Percentiles rank a stretch among this genome's conserved stretches.
These are phyloP conservation scores for Atethmia centrago DNA, from an alignment of 2,888 invertebrate species.

Conservation along the genomic window DNA sequence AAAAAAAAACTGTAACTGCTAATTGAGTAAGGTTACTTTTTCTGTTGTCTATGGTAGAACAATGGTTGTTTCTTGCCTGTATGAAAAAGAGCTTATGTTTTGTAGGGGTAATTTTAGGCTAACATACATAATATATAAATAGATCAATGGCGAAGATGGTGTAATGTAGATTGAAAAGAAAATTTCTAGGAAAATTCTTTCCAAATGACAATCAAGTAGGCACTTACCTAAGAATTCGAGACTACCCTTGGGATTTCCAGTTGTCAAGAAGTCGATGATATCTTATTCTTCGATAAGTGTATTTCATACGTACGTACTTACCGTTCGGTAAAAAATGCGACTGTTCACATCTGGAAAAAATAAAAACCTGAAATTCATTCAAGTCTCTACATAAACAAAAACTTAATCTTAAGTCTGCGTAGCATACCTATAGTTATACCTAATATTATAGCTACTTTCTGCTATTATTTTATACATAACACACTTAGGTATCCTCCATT, in stretches of 20 bases:
- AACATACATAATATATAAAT: background rate
- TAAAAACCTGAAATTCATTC: background rate
- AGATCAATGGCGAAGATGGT: too few relatives aligned
- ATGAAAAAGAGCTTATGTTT: background rate
- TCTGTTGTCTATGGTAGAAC: constrained; percentile 18
- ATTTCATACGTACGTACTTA: background rate
- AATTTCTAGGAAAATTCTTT: background rate
- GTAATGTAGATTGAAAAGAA: too few relatives aligned
- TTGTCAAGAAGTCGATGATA: background rate
- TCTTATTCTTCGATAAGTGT: background rate
- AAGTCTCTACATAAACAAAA: too few relatives aligned
- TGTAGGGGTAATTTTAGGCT: background rate
- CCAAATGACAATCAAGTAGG: background rate
- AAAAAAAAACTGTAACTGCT: constrained; percentile 18
- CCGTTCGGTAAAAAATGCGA: background rate
- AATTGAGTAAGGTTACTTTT: constrained; percentile 30
- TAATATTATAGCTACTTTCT: background rate
- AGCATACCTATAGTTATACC: background rate
- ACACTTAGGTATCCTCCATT: background rate
- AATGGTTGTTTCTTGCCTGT: background rate
- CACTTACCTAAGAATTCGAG: too few relatives aligned
- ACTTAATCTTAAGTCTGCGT: background rate
- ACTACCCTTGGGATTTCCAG: background rate
- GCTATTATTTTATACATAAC: constrained; percentile 9
- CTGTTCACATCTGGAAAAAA: too few relatives aligned